These are phyloP conservation scores for Ictalurus furcatus DNA, from an alignment of 2,113 vertebrate genomes.

Conservation along the genomic window DNA sequence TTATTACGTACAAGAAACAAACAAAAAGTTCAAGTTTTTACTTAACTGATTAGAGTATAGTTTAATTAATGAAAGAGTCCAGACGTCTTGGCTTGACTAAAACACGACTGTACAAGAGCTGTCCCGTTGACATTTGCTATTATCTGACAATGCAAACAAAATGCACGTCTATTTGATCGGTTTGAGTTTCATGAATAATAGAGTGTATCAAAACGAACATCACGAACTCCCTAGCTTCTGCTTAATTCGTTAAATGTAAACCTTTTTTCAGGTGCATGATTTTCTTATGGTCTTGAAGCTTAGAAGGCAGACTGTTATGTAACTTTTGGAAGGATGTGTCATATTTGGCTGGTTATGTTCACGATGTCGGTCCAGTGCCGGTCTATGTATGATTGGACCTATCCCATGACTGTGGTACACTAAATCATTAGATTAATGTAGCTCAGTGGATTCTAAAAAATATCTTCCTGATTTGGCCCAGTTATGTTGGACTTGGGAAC, in stretches of 20 bases:
- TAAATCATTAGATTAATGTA: slow-evolving; percentile 31
- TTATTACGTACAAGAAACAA: too few species aligned
- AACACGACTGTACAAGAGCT: neutral
- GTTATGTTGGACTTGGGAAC: neutral
- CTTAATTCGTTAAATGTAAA: neutral
- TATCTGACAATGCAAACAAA: neutral
- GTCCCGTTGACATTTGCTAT: neutral
- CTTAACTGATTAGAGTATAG: neutral
- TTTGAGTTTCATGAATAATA: neutral
- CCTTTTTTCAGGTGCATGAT: neutral
- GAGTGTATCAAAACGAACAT: neutral
- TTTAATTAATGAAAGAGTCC: neutral
- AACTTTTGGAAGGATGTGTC: slow-evolving; percentile 10
- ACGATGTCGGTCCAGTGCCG: neutral
- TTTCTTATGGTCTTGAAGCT: neutral
- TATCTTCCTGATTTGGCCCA: slow-evolving; percentile 13
- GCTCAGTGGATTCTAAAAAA: slow-evolving; percentile 2
- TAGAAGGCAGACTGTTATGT: neutral
- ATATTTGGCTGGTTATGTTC: neutral
- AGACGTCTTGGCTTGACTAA: neutral
- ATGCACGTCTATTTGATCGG: neutral
- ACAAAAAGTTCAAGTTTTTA: neutral
- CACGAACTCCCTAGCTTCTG: neutral
- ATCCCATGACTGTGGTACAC: neutral
- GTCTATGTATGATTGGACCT: neutral